Percentiles rank a stretch among this genome's conserved stretches.
These are phyloP conservation scores for Heliconius cydno DNA, from an alignment of 2,888 invertebrate genomes.

Conservation along the genomic window DNA sequence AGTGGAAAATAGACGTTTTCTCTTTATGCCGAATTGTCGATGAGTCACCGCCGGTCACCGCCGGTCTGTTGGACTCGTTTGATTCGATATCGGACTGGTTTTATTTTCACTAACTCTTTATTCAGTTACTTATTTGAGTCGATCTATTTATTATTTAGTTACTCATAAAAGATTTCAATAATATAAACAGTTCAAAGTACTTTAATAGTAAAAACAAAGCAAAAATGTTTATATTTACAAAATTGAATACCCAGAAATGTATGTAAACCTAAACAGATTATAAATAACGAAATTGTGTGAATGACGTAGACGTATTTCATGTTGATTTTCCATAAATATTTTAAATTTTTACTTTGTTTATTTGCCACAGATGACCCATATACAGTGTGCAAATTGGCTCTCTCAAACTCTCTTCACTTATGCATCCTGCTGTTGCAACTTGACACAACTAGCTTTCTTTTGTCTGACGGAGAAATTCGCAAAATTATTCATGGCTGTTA, in stretches of 20 bases:
- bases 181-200: background rate
- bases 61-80: conserved; percentile 25
- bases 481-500: conserved; percentile 27
- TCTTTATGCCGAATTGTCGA: conserved; percentile 33
- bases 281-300: background rate
- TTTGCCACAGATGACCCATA: conserved; percentile 19
- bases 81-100: conserved; percentile 26
- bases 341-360: background rate
- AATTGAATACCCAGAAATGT: background rate
- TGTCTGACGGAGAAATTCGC: conserved; percentile 14
- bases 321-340: no score
- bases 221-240: conserved; percentile 3
- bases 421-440: conserved; percentile 23
- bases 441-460: conserved; percentile 25
- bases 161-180: background rate
- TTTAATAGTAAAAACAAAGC: background rate
- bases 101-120: conserved; percentile 25
- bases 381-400: conserved; percentile 9
- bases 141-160: conserved; percentile 2
- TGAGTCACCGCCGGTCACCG: conserved; percentile 32
- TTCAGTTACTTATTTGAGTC: conserved; percentile 2
- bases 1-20: conserved; percentile 27
- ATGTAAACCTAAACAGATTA: background rate
- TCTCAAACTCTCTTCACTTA: conserved; percentile 14
- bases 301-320: background rate